Conservation (phyloP, 2,113 vertebrate genomes). For the Lontra canadensis region DNA sequence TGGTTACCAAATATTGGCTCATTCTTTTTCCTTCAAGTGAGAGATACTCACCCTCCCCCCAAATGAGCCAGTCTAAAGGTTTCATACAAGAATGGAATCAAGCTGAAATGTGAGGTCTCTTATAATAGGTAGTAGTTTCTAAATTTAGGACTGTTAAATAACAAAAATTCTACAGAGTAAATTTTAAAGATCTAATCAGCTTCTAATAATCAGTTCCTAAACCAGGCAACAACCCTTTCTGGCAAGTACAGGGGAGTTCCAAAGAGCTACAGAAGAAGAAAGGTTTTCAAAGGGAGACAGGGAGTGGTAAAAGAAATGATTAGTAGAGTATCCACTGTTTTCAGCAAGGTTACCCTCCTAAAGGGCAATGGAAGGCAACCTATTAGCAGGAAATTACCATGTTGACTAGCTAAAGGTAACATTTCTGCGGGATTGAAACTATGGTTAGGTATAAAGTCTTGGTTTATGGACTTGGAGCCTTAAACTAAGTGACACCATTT, state of each 20-base stretch:
- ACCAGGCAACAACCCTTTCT: not conserved
- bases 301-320: not conserved
- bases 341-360: not conserved
- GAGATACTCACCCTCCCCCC: not conserved
- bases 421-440: not conserved
- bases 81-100: not conserved
- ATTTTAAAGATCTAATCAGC: not conserved
- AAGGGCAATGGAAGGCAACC: not conserved
- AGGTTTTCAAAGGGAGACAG: not conserved
- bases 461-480: not conserved
- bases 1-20: not conserved
- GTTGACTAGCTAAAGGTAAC: not conserved
- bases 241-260: not conserved
- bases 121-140: not conserved
- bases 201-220: not conserved
- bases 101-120: not conserved
- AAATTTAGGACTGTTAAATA: not conserved
- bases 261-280: not conserved
- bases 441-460: not conserved
- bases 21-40: not conserved
- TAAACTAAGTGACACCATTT: not conserved
- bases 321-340: not conserved
- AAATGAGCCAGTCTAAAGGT: not conserved
- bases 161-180: not conserved
- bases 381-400: not conserved